Base-by-base conservation (phyloP, 2,797 vertebrate genomes). In the Karalla daura region DNA sequence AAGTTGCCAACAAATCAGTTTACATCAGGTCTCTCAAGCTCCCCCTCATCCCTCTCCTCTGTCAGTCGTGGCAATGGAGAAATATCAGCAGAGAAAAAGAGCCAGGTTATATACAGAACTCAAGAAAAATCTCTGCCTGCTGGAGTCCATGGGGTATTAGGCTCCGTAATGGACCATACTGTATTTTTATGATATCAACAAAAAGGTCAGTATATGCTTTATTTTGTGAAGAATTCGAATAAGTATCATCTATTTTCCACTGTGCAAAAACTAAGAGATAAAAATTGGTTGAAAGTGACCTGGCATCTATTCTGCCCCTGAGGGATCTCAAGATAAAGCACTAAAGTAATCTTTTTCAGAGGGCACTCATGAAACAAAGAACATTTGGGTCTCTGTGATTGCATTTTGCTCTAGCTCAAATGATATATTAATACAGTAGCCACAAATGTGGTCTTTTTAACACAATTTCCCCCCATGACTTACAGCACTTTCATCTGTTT, bases 341-440 rank as follows among this genome's bases (percentile, higher is more conserved):
- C 86, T 92, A 93, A 93, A 93, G 87, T 88, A 88, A 90, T 91
- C 78, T 87, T 85, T 90, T 90, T 89, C 82, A 83, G 85, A 83
- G 84, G 87, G 81, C 80, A 80, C 85, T 90, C 89, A 71, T 86
- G 86, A 91, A 94, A 91, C 88, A 84, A 91, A 93, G 86, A 92
- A 87, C 91, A 91, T 92, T 90, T 89, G 74, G 78, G 84, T 88
- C 86, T 81, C 78, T 58, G 80, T 93, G 92, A 94, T 91, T 92
- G 80, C 81, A 92, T 93, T 94, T 91, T 68, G 78, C 81, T 85
- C 70, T 74, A 86, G 85, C 85, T 87, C 78, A 86, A 89, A 89
- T 93, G 92, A 93, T 91, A 88, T 92, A 94, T 93, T 92, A 93
- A 93, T 92, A 91, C 82, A 89, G 66, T 87, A 77, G 89, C 88